Evolutionary conservation across 1,140 invertebrate species (phyloP).

Genomic region (Atopsyche davidsoni): DNA sequence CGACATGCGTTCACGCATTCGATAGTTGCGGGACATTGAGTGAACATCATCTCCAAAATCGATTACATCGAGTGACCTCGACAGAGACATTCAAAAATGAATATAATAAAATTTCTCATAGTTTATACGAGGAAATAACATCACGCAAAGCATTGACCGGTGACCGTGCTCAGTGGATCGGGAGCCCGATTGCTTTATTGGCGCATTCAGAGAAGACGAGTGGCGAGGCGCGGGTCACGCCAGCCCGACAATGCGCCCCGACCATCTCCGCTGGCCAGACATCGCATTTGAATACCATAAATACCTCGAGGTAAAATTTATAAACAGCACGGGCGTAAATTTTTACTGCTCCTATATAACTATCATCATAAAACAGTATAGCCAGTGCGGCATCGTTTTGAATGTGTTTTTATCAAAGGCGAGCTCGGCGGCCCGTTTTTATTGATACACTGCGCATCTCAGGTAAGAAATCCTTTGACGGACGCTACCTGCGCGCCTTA

Average conservation of each 20-base stretch:
- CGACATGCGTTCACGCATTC: too few species aligned
- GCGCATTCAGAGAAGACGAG: not conserved
- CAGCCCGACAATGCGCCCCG: not conserved
- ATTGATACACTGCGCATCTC: slow-evolving; percentile 2
- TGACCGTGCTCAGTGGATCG: too few species aligned
- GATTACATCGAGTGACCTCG: too few species aligned
- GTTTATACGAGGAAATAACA: too few species aligned
- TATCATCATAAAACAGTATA: slow-evolving; percentile 30
- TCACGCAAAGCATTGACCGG: too few species aligned
- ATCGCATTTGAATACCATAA: slow-evolving; percentile 26
- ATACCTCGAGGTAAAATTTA: slow-evolving; percentile 28
- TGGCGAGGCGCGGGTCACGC: not conserved
- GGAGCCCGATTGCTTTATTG: slow-evolving; percentile 25
- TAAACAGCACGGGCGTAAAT: slow-evolving; percentile 25
- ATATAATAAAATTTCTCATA: too few species aligned
- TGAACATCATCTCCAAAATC: too few species aligned
- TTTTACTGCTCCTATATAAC: slow-evolving; percentile 30
- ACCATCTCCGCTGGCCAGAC: slow-evolving; percentile 2
- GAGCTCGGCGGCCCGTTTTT: slow-evolving; percentile 12
- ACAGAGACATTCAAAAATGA: too few species aligned
- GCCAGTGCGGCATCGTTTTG: slow-evolving; percentile 18
- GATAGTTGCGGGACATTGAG: too few species aligned
- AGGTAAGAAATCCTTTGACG: not conserved
- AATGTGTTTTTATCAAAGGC: slow-evolving; percentile 29
- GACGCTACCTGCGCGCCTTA: not conserved